These are phyloP conservation scores for Pentalonia nigronervosa DNA, from an alignment of 1,140 invertebrate species.

Conservation along the genomic window DNA sequence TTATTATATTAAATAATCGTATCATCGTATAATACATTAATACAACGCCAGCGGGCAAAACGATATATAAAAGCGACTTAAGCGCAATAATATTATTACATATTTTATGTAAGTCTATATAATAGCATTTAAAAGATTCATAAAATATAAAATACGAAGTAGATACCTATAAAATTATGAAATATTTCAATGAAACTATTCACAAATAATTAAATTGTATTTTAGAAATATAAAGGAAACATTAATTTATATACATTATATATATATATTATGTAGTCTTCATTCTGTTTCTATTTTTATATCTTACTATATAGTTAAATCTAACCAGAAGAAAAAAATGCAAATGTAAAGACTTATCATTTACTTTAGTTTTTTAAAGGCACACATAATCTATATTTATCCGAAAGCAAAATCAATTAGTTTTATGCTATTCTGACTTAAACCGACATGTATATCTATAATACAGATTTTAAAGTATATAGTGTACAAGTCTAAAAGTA, in stretches of 20 bases:
- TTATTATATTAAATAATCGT: constrained; percentile 12
- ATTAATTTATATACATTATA: background rate
- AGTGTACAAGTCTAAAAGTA: too few species aligned
- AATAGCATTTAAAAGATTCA: background rate
- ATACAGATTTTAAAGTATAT: too few species aligned
- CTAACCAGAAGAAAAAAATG: background rate
- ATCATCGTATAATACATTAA: background rate
- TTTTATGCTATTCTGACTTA: too few species aligned
- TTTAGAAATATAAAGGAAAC: constrained; percentile 8
- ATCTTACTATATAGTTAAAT: background rate
- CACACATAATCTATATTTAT: too few species aligned
- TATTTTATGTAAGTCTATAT: background rate
- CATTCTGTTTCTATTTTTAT: background rate
- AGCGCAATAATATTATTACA: constrained; percentile 1
- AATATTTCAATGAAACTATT: background rate
- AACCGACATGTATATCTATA: too few species aligned
- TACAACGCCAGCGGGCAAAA: background rate
- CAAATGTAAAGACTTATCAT: background rate
- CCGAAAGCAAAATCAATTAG: too few species aligned
- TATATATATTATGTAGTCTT: background rate
- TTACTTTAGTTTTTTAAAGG: background rate
- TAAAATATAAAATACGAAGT: background rate
- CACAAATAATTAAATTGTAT: background rate
- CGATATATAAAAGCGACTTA: background rate
- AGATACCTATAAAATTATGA: background rate